These are phyloP conservation scores for Helicoverpa zea DNA, from an alignment of 1,140 invertebrate species.

Conservation along the genomic window DNA sequence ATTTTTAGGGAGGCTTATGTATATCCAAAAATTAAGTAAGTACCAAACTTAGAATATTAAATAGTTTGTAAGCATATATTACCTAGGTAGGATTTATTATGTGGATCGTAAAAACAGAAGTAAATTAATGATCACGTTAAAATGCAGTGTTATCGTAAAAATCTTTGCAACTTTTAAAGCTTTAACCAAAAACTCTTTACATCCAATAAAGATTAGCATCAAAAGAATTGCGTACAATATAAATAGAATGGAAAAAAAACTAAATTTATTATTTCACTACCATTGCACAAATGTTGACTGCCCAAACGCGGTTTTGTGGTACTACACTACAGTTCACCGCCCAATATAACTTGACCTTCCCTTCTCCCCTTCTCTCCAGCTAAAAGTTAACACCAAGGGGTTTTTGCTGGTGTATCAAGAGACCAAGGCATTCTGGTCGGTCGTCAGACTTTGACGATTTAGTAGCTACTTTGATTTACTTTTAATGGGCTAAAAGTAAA, in stretches of 20 bases:
- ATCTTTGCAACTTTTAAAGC: background rate
- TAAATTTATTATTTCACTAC: conserved; percentile 42
- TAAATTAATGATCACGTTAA: no score
- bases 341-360: conserved; percentile 37
- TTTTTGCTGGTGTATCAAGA: background rate
- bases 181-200: conserved; percentile 6
- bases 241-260: conserved; percentile 39
- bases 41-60: no score
- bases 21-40: no score
- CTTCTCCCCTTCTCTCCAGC: background rate
- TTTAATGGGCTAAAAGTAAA: conserved; percentile 58
- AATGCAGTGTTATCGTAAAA: no score
- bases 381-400: background rate
- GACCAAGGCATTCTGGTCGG: conserved; percentile 26
- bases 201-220: conserved; percentile 43
- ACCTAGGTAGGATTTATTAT: no score
- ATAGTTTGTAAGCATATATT: no score
- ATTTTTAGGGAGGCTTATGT: no score
- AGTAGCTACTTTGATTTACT: conserved; percentile 63
- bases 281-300: conserved; percentile 48
- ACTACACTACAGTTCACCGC: conserved; percentile 18
- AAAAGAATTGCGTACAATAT: conserved; percentile 45
- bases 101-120: no score
- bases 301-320: conserved; percentile 47
- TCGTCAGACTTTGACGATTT: conserved; percentile 59